Conservation (phyloP, 1,140 invertebrate species). For the Cydia amplana region DNA sequence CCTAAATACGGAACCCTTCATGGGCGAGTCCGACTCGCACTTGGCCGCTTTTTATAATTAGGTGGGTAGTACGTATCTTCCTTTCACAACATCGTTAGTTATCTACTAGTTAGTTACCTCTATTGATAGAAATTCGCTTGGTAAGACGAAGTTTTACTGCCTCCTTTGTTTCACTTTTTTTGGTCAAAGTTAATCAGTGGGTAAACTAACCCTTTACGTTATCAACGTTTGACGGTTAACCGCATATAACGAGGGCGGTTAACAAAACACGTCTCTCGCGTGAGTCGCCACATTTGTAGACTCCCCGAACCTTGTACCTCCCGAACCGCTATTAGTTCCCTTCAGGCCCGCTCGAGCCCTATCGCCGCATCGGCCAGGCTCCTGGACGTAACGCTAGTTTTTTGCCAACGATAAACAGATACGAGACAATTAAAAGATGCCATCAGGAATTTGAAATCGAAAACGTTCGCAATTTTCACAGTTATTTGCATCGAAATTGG, state of each 20-base stretch:
- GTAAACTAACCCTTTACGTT: not conserved
- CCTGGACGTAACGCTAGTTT: slow-evolving; percentile 68
- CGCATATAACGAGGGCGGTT: slow-evolving; percentile 19
- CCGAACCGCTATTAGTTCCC: slow-evolving; percentile 50
- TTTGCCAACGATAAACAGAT: slow-evolving; percentile 56
- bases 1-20: too few species aligned
- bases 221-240: slow-evolving; percentile 20
- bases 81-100: too few species aligned
- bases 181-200: not conserved
- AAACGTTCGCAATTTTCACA: slow-evolving; percentile 58
- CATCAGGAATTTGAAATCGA: slow-evolving; percentile 61
- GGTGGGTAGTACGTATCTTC: not conserved
- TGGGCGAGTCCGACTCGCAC: too few species aligned
- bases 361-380: slow-evolving; percentile 37
- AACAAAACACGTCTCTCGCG: slow-evolving; percentile 44
- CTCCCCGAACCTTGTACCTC: slow-evolving; percentile 45
- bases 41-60: too few species aligned
- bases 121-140: too few species aligned
- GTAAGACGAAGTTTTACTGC: not conserved
- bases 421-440: slow-evolving; percentile 59
- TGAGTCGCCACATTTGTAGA: slow-evolving; percentile 42
- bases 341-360: not conserved
- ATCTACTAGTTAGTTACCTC: too few species aligned
- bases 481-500: slow-evolving; percentile 69
- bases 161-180: too few species aligned